Base-by-base conservation (phyloP, 2,888 invertebrate species). In the Sussaba pulchella region DNA sequence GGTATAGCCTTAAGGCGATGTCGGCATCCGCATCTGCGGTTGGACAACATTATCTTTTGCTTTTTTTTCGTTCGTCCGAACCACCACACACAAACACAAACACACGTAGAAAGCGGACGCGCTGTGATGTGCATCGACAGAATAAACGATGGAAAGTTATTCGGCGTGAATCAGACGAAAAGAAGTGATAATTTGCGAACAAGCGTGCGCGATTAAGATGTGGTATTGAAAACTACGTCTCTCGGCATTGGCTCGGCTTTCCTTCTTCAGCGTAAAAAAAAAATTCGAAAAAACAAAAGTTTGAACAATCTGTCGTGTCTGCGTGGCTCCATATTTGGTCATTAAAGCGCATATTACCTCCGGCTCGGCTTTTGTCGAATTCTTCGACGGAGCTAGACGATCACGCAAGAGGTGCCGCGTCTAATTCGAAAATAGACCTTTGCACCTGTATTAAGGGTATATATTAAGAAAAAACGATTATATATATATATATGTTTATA, bases 371-470 rank as follows among this genome's bases (percentile, higher is more conserved):
- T 21, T 54, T 43, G 21, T n/a, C n/a, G 47, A 31, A 31, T 31
- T 31, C 41, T 43, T 39, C 19, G 41, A 39, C 73, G 83, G 85
- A 67, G 57, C 52, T 69, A 76, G 75, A 61, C 31, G 83, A 87
- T 88, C 89, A 90, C 89, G 88, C 88, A 84, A 88, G 82, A 88
- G 88, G 89, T 86, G 88, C 83, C 61, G 41, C 41, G 83, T 87
- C 88, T 86, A 89, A 89, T 90, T 88, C 84, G 74, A 82, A 83
- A 83, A 79, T 73, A 78, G 84, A 41, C 31, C 31, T 6, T 41
- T 39, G 31, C 19, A 10, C 19, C 12, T 17, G 17, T 17, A 59
- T 19, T 39, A 39, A 9, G 39, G 6, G 6, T 31, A 31, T 31
- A 5, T 31, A 5, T 85, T 83, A 83, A 31, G 6, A 31, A 31